Base-by-base conservation (phyloP, 2,113 vertebrate genomes). In the Deroptyus accipitrinus region DNA sequence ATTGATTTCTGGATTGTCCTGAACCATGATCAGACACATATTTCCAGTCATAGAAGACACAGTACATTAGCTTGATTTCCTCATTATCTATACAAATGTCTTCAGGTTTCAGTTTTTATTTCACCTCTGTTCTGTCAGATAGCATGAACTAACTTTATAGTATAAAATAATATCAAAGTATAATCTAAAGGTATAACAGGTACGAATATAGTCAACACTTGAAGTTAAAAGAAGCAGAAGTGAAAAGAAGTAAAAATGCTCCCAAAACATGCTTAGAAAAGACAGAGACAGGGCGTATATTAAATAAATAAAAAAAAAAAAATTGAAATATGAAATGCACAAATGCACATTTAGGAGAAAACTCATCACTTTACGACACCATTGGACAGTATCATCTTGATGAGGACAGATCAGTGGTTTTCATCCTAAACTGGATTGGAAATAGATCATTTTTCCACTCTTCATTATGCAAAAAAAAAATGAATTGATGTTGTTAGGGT, bases 371-470 rank as follows among this genome's bases (percentile, higher is more conserved):
- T 80, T 11, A 33, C 51, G 37, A 1, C 46, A 49, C 6, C 10
- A 22, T n/a, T 79, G 49, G 57, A 87, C 19, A 30, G 24, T 24
- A 9, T 72, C 23, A 42, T 51, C 55, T 27, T 59, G 46, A 51
- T n/a, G 55, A 81, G 24, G 11, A 9, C 17, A 67, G 49, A 85
- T 85, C 42, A 39, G 30, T 61, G 64, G 30, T 48, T 1, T 0
- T 87, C 82, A 82, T 54, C 66, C 37, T 62, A 85, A 67, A 72
- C n/a, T 86, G 61, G 14, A 72, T 59, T 81, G 85, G 54, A 48
- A 91, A 42, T 10, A 91, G 72, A 83, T 92, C 59, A n/a, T 81
- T 92, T 96, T 92, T 91, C 59, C 37, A 54, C 49, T 91, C 81
- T 91, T 94, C 46, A 49, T 91, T 82, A 78, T 91, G 64, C 51